Percentiles rank a stretch among this genome's conserved stretches.
These are phyloP conservation scores for Neodiprion virginianus DNA, from an alignment of 1,140 invertebrate species.

Conservation along the genomic window DNA sequence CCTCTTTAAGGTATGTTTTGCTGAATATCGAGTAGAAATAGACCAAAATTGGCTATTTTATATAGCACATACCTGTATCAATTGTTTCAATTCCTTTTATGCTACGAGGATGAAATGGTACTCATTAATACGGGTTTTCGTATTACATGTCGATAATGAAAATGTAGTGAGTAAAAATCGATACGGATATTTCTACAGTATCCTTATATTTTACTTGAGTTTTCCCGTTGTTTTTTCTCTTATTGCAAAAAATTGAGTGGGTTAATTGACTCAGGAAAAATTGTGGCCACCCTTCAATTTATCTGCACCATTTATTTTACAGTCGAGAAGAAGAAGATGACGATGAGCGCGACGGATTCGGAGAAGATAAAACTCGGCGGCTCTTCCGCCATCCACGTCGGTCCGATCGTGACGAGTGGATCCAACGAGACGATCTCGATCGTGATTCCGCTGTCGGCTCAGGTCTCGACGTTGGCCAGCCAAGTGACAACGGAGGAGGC, in stretches of 20 bases:
- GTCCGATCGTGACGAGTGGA: constrained; percentile 48
- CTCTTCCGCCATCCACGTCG: constrained; percentile 50
- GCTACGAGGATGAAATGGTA: too few species aligned
- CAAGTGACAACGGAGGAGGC: constrained; percentile 17
- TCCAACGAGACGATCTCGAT: constrained; percentile 57
- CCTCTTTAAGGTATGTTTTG: too few species aligned
- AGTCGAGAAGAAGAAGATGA: neutral
- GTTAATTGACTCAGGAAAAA: constrained; percentile 20
- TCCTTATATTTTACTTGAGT: neutral
- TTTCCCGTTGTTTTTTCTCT: neutral
- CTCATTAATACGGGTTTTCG: too few species aligned
- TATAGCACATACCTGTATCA: too few species aligned
- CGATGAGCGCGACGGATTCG: too few species aligned
- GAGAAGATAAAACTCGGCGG: constrained; percentile 28
- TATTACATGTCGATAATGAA: neutral
- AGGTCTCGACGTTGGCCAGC: constrained; percentile 31
- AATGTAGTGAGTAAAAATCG: neutral
- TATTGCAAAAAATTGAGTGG: neutral
- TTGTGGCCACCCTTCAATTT: constrained; percentile 22
- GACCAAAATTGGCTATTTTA: too few species aligned
- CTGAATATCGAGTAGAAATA: too few species aligned
- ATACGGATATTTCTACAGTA: neutral
- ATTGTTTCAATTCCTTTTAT: too few species aligned
- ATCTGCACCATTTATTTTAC: constrained; percentile 18
- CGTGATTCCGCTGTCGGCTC: constrained; percentile 51